Evolutionary conservation across 2,888 invertebrate genomes (phyloP).

Genomic region (Girardia tigrina): DNA sequence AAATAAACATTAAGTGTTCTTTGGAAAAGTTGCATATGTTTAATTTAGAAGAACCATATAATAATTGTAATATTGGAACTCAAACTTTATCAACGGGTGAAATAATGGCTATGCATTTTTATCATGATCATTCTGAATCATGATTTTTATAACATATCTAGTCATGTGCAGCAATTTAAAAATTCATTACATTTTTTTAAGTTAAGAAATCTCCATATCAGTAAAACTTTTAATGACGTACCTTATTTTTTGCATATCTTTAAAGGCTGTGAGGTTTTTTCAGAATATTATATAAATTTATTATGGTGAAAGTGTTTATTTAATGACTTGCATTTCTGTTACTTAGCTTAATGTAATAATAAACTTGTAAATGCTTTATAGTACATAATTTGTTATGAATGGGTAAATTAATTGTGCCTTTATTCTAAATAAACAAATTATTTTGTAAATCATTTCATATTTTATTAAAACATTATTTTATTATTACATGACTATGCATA

Average conservation of each 20-base stretch:
- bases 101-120: conserved; percentile 49
- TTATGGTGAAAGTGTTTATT: background rate
- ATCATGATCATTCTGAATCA: conserved; percentile 41
- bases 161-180: conserved; percentile 7
- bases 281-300: conserved; percentile 12
- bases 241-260: conserved; percentile 7
- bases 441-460: too few species aligned
- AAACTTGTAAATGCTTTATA: background rate
- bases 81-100: conserved; percentile 50
- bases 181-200: background rate
- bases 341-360: conserved; percentile 1
- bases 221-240: background rate
- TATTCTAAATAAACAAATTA: too few species aligned
- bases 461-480: too few species aligned
- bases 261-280: conserved; percentile 3
- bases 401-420: too few species aligned
- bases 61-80: conserved; percentile 7
- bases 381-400: too few species aligned
- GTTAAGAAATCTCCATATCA: background rate
- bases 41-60: background rate
- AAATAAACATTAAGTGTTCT: background rate
- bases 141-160: background rate
- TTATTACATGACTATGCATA: too few species aligned
- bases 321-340: conserved; percentile 12
- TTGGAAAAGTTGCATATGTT: background rate